Conservation (phyloP, 30 jellyfish, hydroid and myxozoan species). For the Aurelia aurita region DNA sequence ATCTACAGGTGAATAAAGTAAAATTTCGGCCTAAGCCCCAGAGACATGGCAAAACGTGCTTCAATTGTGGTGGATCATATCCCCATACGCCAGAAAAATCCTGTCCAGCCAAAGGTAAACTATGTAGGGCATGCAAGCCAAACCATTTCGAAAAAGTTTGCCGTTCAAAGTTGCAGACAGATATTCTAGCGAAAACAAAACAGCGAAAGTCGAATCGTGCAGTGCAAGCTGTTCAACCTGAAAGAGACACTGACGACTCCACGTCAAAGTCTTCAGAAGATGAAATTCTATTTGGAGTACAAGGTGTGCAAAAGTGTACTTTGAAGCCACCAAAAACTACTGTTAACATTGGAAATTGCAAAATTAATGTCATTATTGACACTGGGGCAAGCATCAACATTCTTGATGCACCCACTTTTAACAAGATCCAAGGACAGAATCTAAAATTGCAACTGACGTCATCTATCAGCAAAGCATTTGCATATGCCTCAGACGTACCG, state of each 20-base stretch:
- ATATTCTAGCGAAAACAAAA: not conserved
- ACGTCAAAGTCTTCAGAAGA: not conserved
- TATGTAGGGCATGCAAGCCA: not conserved
- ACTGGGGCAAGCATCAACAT: conserved; percentile 15
- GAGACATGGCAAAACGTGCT: not conserved
- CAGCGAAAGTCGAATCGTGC: conserved; percentile 1
- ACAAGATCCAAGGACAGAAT: not conserved
- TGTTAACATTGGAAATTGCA: not conserved
- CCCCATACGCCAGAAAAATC: not conserved
- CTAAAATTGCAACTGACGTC: too few species aligned
- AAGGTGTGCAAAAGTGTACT: not conserved
- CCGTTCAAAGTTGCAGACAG: not conserved
- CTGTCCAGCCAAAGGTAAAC: conserved; percentile 13
- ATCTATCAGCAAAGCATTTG: too few species aligned
- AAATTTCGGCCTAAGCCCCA: not conserved
- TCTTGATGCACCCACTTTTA: not conserved
- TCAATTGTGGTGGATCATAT: not conserved
- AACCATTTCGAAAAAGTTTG: conserved; percentile 8
- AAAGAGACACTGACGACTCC: not conserved
- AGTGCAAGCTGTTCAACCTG: not conserved
- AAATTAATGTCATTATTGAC: not conserved
- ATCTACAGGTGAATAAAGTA: not conserved
- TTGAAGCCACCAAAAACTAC: not conserved
- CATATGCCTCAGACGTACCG: not conserved
- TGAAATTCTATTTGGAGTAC: conserved; percentile 6